Evolutionary conservation across 2,888 invertebrate species (phyloP), one percentile per base, ranked within the genome.

Genomic region (Philhelius pedissequus): DNA sequence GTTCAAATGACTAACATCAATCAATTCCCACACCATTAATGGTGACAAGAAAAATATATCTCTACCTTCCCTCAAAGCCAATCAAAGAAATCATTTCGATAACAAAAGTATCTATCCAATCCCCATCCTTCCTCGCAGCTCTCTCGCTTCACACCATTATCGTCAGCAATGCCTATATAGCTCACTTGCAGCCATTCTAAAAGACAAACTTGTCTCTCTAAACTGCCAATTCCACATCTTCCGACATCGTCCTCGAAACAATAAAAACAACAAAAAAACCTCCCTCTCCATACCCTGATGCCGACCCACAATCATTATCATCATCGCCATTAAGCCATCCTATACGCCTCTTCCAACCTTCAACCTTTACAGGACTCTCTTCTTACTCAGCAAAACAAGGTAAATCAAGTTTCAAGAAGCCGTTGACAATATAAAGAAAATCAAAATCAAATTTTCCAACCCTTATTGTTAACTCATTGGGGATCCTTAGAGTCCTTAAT

Each of bases 401-500:
- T 81, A 86, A 86, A 86, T 87, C 78, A 84, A 84, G 80, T 76
- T 86, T 82, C 84, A 86, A 77, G 87, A 75, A 84, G 84, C 84
- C 84, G 79, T 84, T 80, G 84, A 86, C 78, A 84, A 86, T 80
- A 86, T 75, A 78, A 86, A 86, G 84, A 84, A 86, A 81, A 87
- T 87, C 86, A 87, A 87, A 87, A 87, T 87, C 87, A 86, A 87
- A 87, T 87, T 87, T 86, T 86, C 76, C 87, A 82, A 83, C 86
- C 87, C 87, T 86, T 86, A 86, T 87, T 86, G 75, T 73, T 86
- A 73, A 66, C 79, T 84, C 80, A 84, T 84, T 84, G 84, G 64
- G 45, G 76, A 80, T 80, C 84, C 84, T 84, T 80, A 80, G 80
- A 84, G 80, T 81, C 82, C 86, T 86, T 87, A 87, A 87, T 87